Conservation (phyloP, 2,888 invertebrate species). For the Phragmatobia fuliginosa region DNA sequence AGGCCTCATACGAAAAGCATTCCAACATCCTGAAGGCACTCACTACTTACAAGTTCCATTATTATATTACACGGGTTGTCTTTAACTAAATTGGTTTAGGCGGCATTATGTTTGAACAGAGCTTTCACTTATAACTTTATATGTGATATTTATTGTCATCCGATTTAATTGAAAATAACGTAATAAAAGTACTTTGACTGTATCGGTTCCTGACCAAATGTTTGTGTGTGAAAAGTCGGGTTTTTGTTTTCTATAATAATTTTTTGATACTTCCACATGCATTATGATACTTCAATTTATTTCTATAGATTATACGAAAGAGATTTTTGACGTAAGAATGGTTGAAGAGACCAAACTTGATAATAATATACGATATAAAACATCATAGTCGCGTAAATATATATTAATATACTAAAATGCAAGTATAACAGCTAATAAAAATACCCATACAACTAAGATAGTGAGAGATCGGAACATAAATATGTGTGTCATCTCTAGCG, state of each 20-base stretch:
- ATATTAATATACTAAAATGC: background rate
- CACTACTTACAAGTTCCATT: slow-evolving; percentile 37
- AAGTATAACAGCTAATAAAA: background rate
- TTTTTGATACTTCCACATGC: too few relatives aligned
- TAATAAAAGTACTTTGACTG: too few relatives aligned
- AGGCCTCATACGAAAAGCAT: slow-evolving; percentile 39
- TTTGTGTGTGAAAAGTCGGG: too few relatives aligned
- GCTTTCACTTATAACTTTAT: background rate
- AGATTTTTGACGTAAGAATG: too few relatives aligned
- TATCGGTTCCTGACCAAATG: too few relatives aligned
- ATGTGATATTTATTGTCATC: background rate
- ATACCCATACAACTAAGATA: slow-evolving; percentile 5
- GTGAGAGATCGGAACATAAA: slow-evolving; percentile 56
- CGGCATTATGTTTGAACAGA: slow-evolving; percentile 26
- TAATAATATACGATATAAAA: too few relatives aligned
- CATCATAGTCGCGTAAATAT: background rate
- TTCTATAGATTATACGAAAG: too few relatives aligned
- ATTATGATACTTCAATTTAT: too few relatives aligned
- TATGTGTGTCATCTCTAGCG: slow-evolving; percentile 59
- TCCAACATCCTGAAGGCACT: slow-evolving; percentile 32
- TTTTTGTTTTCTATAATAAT: too few relatives aligned
- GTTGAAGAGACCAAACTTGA: too few relatives aligned
- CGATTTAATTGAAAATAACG: background rate
- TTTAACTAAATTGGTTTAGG: slow-evolving; percentile 40
- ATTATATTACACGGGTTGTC: slow-evolving; percentile 34